Percentiles rank a stretch among this genome's conserved stretches.
Conservation (phyloP, 1,140 invertebrate genomes). For the Venturia canescens region DNA sequence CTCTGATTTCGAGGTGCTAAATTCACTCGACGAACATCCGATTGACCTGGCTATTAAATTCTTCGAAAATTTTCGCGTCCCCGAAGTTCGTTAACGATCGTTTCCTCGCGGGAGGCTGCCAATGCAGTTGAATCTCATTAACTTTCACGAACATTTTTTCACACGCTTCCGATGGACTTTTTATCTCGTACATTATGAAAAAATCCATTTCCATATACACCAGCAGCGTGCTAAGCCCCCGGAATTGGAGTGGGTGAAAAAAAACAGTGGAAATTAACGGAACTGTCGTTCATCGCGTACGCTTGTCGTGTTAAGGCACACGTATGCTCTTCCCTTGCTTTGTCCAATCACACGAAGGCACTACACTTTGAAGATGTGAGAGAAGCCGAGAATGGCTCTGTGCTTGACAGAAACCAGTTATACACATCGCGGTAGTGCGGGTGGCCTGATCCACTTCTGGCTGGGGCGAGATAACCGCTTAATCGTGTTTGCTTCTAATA, state of each 20-base stretch:
- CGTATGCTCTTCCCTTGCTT: neutral
- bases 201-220: neutral
- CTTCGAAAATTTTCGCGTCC: too few species aligned
- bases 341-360: constrained; percentile 3
- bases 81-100: too few species aligned
- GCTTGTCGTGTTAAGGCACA: neutral
- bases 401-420: constrained; percentile 34
- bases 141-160: too few species aligned
- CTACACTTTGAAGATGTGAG: neutral
- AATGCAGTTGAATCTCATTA: too few species aligned
- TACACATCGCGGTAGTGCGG: neutral
- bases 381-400: constrained; percentile 1
- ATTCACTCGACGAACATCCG: too few species aligned
- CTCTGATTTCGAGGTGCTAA: too few species aligned
- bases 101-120: too few species aligned
- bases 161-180: too few species aligned
- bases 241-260: neutral
- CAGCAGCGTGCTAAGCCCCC: neutral
- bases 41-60: too few species aligned
- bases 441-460: constrained; percentile 36
- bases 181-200: neutral
- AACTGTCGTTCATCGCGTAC: neutral
- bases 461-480: constrained; percentile 33
- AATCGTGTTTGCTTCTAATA: constrained; percentile 36
- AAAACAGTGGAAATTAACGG: neutral